Percentiles rank a stretch among this genome's conserved stretches.
phyloP scores from a whole-genome alignment of 1,140 invertebrate species.

The Tetranychus urticae region DNA sequence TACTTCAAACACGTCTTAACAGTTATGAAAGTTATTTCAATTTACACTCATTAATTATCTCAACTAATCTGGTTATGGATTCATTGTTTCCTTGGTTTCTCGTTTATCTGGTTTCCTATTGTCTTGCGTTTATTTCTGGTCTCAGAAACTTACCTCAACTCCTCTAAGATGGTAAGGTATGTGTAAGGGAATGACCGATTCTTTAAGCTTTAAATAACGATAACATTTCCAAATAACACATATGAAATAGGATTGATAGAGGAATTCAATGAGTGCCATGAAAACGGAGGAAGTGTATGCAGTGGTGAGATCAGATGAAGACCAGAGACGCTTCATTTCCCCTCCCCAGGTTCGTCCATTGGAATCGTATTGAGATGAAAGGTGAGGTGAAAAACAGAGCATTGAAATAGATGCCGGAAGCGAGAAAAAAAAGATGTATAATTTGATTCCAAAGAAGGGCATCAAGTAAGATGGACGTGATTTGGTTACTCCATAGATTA shows the following conservation, averaged over 20 bases:
- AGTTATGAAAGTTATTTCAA: too few species aligned
- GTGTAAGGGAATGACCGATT: neutral
- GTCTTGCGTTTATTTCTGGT: too few species aligned
- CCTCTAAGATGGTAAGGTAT: too few species aligned
- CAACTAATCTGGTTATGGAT: too few species aligned
- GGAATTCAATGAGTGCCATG: neutral
- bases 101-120: too few species aligned
- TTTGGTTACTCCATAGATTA: slow-evolving; percentile 9
- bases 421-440: slow-evolving; percentile 64
- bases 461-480: slow-evolving; percentile 40
- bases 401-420: slow-evolving; percentile 6
- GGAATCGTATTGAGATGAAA: neutral
- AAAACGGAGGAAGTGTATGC: slow-evolving; percentile 6
- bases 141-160: too few species aligned
- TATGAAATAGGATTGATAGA: slow-evolving; percentile 8
- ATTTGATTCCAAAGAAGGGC: slow-evolving; percentile 64
- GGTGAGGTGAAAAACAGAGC: neutral
- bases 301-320: neutral
- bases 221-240: slow-evolving; percentile 11
- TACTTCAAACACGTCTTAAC: too few species aligned
- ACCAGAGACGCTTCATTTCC: neutral
- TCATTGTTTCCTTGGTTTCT: too few species aligned
- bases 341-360: neutral
- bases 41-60: too few species aligned
- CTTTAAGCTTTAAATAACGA: slow-evolving; percentile 7